Conservation (phyloP, 30 jellyfish, hydroid and myxozoan genomes). For the Aurelia sp. region DNA sequence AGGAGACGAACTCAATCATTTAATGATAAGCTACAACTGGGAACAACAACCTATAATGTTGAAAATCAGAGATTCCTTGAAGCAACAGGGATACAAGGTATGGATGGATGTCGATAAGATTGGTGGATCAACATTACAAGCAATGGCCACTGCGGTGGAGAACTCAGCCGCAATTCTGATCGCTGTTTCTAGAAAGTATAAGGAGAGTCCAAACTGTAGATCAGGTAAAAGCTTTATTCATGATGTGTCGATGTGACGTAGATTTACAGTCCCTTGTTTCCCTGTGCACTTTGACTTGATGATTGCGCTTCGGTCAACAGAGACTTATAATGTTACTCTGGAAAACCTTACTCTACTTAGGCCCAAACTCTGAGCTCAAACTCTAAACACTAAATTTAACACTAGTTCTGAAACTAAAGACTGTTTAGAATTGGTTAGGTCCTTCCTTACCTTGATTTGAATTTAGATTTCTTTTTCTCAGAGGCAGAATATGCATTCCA, state of each 20-base stretch:
- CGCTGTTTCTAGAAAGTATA: slow-evolving; percentile 77
- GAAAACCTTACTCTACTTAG: too few relatives aligned
- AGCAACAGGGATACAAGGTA: slow-evolving; percentile 73
- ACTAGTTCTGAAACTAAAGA: too few relatives aligned
- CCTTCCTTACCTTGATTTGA: too few relatives aligned
- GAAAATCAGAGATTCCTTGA: slow-evolving; percentile 68
- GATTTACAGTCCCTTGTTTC: too few relatives aligned
- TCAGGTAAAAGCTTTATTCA: slow-evolving; percentile 62
- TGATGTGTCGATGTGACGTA: too few relatives aligned
- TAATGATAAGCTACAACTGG: slow-evolving; percentile 92
- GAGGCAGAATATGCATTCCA: slow-evolving; percentile 96
- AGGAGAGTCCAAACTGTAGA: slow-evolving; percentile 85
- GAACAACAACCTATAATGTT: slow-evolving; percentile 72
- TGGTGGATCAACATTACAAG: slow-evolving; percentile 90
- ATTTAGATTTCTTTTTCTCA: background rate
- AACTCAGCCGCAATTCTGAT: slow-evolving; percentile 74
- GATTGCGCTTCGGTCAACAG: too few relatives aligned
- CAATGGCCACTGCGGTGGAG: slow-evolving; percentile 95
- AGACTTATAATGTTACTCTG: too few relatives aligned
- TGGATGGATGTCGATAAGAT: slow-evolving; percentile 94
- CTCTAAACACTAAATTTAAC: too few relatives aligned
- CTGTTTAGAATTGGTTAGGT: too few relatives aligned
- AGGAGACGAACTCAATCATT: slow-evolving; percentile 22
- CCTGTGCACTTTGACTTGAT: too few relatives aligned
- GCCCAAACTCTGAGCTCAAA: too few relatives aligned